Conservation (phyloP, 1,140 invertebrate species). For the Drosophila leontia region DNA sequence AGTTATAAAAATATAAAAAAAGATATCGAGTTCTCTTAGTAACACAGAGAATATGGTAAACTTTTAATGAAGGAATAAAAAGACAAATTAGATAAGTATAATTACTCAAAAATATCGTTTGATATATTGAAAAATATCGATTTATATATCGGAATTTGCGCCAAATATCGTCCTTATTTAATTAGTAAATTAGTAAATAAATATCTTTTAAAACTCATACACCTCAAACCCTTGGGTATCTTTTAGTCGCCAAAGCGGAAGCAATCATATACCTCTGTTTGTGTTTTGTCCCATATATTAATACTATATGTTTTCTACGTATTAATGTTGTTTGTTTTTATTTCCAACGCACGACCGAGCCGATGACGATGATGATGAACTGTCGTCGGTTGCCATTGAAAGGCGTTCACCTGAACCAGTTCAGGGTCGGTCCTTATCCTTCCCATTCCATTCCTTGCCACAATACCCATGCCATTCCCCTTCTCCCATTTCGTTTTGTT, state of each 20-base stretch:
- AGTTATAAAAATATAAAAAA: not conserved
- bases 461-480: not conserved
- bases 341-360: slow-evolving; percentile 23
- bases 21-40: slow-evolving; percentile 27
- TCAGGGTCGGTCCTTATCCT: slow-evolving; percentile 63
- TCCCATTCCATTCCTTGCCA: slow-evolving; percentile 11
- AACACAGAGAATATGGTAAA: slow-evolving; percentile 3
- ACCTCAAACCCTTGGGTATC: slow-evolving; percentile 21
- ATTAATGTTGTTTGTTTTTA: slow-evolving; percentile 51
- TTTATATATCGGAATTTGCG: too few relatives aligned
- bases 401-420: slow-evolving; percentile 67
- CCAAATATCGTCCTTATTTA: too few relatives aligned
- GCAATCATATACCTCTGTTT: slow-evolving; percentile 38
- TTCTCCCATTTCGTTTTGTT: slow-evolving; percentile 25
- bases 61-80: not conserved
- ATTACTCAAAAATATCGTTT: too few relatives aligned
- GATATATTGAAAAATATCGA: too few relatives aligned
- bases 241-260: slow-evolving; percentile 20
- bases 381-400: slow-evolving; percentile 53
- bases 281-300: slow-evolving; percentile 39
- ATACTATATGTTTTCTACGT: slow-evolving; percentile 39
- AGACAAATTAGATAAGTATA: too few relatives aligned
- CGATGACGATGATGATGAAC: slow-evolving; percentile 43
- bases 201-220: not conserved
- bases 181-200: too few relatives aligned